Conservation (phyloP, 1,140 invertebrate species). For the Eubasilissa regina region DNA sequence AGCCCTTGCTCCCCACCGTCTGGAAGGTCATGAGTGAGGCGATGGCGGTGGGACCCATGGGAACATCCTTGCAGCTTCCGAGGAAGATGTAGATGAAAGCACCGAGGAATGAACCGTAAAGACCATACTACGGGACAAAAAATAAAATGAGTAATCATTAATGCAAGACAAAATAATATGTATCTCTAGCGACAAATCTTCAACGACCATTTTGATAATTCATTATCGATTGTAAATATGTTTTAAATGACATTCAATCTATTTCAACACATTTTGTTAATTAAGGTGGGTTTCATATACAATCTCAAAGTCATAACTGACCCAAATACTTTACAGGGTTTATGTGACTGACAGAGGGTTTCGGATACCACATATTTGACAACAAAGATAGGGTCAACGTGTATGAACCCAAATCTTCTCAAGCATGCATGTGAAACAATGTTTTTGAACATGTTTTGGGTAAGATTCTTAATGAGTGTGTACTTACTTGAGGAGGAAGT, state of each 20-base stretch:
- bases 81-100: conserved; percentile 93
- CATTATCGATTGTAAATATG: too few relatives aligned
- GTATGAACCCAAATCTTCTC: too few relatives aligned
- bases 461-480: neutral
- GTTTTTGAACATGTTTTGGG: neutral
- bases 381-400: too few relatives aligned
- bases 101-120: conserved; percentile 93
- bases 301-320: too few relatives aligned
- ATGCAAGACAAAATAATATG: too few relatives aligned
- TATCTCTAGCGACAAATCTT: too few relatives aligned
- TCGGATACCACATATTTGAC: too few relatives aligned
- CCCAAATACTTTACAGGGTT: too few relatives aligned
- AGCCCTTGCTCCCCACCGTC: conserved; percentile 73
- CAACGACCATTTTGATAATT: too few relatives aligned
- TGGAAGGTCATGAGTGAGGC: conserved; percentile 87
- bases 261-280: neutral
- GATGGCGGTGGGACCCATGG: conserved; percentile 90
- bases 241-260: too few relatives aligned
- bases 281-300: neutral
- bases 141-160: neutral
- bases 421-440: too few relatives aligned
- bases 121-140: conserved; percentile 79
- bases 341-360: too few relatives aligned
- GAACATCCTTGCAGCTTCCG: conserved; percentile 92
- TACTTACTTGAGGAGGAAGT: conserved; percentile 78